Base-by-base conservation (phyloP, 2,888 invertebrate species). In the Cryptophagus acutangulus region DNA sequence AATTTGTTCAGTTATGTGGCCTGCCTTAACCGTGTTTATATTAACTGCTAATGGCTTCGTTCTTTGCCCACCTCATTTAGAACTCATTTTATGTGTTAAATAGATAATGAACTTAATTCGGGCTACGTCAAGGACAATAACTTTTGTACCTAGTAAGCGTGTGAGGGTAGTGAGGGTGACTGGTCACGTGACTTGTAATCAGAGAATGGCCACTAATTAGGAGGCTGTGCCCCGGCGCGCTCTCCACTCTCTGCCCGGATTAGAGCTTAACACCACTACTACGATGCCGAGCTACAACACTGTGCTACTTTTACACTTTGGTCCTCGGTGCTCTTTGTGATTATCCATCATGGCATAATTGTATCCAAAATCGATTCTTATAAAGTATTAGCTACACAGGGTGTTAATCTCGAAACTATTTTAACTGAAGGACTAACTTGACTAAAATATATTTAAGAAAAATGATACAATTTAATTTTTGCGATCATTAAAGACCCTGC, bases 101-200 rank as follows among this genome's bases (percentile, higher is more conserved):
- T 59, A 57, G 53, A 55, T 61, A 61, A 61, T 57, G 59, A 56
- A 52, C 48, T 50, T 57, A 60, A 57, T 59, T 57, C 55, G 51
- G 51, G 31, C 15, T 4, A 54, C 54, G 63, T 62, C 62, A 60
- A 51, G 58, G 61, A 57, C 63, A 61, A 63, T 63, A 62, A 61
- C 55, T 57, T 52, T 54, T 49, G 56, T n/a, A n/a, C n/a, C 55
- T 59, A 59, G 57, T 57, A 55, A 51, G 53, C 54, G 54, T 55
- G 58, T 56, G 58, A 63, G 57, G 56, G 54, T 54, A 59, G 54
- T 51, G 43, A 55, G 59, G 57, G 57, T 55, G 58, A 58, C 54
- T 51, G 55, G 58, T 64, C 65, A 64, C 63, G 62, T 65, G 63
- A 61, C 61, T 59, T 59, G 62, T 65, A 65, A 65, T 65, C 62